Conservation (phyloP, 2,113 vertebrate species). For the Spermophilus dauricus region DNA sequence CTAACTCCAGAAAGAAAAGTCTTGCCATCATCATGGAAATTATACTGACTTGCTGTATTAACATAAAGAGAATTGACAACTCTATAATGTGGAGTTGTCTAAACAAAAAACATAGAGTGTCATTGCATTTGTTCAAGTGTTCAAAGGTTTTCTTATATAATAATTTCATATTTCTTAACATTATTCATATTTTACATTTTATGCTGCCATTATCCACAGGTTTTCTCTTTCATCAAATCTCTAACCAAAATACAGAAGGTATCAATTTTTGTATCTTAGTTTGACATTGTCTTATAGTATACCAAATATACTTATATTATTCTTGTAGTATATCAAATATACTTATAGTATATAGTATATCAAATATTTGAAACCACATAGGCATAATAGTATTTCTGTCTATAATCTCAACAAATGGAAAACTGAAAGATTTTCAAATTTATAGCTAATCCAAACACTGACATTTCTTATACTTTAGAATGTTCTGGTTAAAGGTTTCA, state of each 20-base stretch:
- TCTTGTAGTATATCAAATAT: too few relatives aligned
- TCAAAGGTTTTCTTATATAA: not conserved
- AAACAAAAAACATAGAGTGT: not conserved
- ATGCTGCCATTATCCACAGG: not conserved
- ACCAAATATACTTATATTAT: not conserved
- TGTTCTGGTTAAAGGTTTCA: not conserved
- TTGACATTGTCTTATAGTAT: not conserved
- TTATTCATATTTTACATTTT: not conserved
- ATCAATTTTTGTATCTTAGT: slow-evolving; percentile 7
- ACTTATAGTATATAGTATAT: not conserved
- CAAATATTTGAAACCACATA: not conserved
- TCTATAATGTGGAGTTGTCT: not conserved
- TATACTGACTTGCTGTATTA: not conserved
- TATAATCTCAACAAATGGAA: not conserved
- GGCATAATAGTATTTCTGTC: not conserved
- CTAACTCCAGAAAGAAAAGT: not conserved
- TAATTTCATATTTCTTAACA: not conserved
- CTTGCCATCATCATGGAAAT: not conserved
- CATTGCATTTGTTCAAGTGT: slow-evolving; percentile 20
- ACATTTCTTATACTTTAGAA: slow-evolving; percentile 42
- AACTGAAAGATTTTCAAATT: slow-evolving; percentile 41
- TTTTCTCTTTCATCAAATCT: slow-evolving; percentile 31
- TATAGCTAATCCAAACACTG: slow-evolving; percentile 17
- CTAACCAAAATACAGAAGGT: not conserved
- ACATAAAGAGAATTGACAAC: not conserved